Conservation (phyloP, 2,797 vertebrate genomes). For the Lutjanus campechanus region DNA sequence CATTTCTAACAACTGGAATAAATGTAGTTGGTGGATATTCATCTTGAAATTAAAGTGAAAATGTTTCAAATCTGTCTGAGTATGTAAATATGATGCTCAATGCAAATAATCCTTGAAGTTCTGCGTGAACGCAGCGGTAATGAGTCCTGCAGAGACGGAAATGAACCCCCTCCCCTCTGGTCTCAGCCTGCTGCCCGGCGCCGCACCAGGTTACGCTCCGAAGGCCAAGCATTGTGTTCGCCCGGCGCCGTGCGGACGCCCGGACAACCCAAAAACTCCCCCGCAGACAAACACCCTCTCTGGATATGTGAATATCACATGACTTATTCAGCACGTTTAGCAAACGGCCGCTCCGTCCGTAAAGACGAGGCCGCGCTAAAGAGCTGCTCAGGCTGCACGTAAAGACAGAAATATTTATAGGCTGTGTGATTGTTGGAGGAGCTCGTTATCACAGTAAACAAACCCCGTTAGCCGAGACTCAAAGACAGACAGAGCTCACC, state of each 20-base stretch:
- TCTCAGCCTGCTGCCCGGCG: slow-evolving; percentile 5
- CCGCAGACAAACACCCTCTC: background rate
- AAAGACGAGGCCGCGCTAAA: background rate
- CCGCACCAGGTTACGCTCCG: slow-evolving; percentile 9
- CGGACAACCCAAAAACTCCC: background rate
- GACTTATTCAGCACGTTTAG: background rate
- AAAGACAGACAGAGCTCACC: slow-evolving; percentile 33
- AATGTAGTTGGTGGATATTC: too few species aligned
- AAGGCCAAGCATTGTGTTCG: slow-evolving; percentile 10
- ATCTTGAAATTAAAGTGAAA: too few species aligned
- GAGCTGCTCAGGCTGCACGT: background rate
- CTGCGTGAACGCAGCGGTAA: background rate
- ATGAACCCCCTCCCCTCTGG: background rate
- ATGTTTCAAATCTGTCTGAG: too few species aligned
- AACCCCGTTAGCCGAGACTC: slow-evolving; percentile 5
- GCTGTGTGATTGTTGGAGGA: slow-evolving; percentile 16
- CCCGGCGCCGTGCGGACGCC: background rate
- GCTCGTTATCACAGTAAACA: slow-evolving; percentile 44
- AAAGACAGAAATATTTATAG: slow-evolving; percentile 26
- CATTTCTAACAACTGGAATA: too few species aligned
- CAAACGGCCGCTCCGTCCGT: background rate
- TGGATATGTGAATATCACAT: slow-evolving; percentile 12
- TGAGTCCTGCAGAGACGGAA: background rate
- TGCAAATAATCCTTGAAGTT: too few species aligned
- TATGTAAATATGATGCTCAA: too few species aligned